Conservation (phyloP, 2,888 invertebrate genomes). For the Heliconius charithonia region DNA sequence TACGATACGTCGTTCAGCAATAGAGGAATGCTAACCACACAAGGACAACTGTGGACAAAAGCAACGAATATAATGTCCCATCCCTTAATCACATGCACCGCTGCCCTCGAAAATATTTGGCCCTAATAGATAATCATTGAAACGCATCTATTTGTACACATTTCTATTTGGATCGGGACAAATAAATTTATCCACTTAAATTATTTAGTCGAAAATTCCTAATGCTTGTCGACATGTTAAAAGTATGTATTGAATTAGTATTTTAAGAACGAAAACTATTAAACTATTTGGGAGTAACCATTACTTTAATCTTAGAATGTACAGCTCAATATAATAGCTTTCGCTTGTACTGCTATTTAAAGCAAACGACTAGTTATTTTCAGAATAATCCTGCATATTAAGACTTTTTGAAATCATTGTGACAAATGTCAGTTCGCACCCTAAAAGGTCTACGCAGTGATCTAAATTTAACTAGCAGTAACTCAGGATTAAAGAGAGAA, state of each 20-base stretch:
- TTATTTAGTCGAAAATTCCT: slow-evolving; percentile 36
- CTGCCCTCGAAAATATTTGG: slow-evolving; percentile 78
- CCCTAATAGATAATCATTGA: slow-evolving; percentile 67
- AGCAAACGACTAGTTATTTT: slow-evolving; percentile 16
- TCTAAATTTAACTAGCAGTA: slow-evolving; percentile 71
- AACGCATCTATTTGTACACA: slow-evolving; percentile 67
- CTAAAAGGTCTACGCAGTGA: slow-evolving; percentile 56
- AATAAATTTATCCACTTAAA: slow-evolving; percentile 48
- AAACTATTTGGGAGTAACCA: not conserved
- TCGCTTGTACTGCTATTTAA: not conserved
- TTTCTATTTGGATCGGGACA: slow-evolving; percentile 64
- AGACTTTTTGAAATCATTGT: slow-evolving; percentile 31
- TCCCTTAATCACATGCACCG: slow-evolving; percentile 83
- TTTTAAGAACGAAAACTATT: slow-evolving; percentile 1
- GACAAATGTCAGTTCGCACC: slow-evolving; percentile 43
- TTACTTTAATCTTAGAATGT: slow-evolving; percentile 12
- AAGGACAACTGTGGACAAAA: slow-evolving; percentile 74
- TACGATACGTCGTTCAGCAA: slow-evolving; percentile 27
- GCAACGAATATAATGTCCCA: slow-evolving; percentile 78
- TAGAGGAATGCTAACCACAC: slow-evolving; percentile 65
- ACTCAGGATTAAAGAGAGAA: slow-evolving; percentile 35
- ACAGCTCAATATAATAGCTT: slow-evolving; percentile 1
- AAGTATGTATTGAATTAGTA: slow-evolving; percentile 13
- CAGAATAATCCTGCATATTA: slow-evolving; percentile 27
- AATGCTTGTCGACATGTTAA: slow-evolving; percentile 10